Evolutionary conservation across 2,113 vertebrate genomes (phyloP).

Genomic region (Daphoenositta chrysoptera): DNA sequence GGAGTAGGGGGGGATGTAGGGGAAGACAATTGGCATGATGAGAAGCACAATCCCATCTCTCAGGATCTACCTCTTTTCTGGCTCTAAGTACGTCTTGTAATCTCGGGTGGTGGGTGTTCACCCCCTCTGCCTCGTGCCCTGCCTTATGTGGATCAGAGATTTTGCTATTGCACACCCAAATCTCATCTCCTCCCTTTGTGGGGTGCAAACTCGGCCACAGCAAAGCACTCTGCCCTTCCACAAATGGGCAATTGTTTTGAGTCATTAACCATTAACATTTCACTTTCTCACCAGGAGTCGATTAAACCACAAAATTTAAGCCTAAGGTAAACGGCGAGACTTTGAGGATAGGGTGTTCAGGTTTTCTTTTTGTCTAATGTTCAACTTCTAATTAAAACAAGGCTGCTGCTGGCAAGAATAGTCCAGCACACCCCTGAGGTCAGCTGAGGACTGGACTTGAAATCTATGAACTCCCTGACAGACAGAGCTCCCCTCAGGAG

Average conservation of each 20-base stretch:
- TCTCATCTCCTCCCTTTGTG: neutral
- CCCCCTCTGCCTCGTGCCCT: neutral
- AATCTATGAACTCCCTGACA: rapidly evolving
- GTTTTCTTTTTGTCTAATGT: neutral
- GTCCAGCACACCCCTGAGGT: neutral
- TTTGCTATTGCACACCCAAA: neutral
- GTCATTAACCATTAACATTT: neutral
- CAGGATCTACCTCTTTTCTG: neutral
- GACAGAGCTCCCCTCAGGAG: neutral
- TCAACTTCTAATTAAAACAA: neutral
- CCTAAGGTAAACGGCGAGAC: neutral
- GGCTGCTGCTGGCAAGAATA: neutral
- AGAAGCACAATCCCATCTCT: neutral
- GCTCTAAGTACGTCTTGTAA: neutral
- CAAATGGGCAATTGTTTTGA: neutral
- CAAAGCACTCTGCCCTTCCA: neutral
- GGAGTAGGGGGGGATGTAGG: no score
- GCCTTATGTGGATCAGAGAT: neutral
- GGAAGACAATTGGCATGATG: neutral
- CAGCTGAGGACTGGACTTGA: neutral
- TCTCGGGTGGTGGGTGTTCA: neutral
- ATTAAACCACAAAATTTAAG: neutral
- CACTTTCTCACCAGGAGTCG: neutral
- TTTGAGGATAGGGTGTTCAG: neutral
- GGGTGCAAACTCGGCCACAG: neutral